Base-by-base conservation (phyloP, 2,113 vertebrate genomes). In the Labeo rohita region DNA sequence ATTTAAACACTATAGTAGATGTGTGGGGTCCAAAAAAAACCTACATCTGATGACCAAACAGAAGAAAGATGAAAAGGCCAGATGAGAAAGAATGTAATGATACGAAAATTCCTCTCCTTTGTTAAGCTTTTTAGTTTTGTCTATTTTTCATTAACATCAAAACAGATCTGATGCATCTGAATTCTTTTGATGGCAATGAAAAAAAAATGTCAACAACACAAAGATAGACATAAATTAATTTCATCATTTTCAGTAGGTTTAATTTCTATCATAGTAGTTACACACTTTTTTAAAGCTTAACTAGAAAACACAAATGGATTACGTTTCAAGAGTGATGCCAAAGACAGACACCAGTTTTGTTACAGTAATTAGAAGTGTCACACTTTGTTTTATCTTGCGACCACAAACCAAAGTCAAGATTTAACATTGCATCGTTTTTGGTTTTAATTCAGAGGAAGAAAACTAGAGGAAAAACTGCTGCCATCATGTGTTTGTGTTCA, bases 1-100 rank as follows among this genome's bases (percentile, higher is more conserved):
- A 23, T 85, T 54, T 68, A 87, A 87, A 87, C 52, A 82, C 61
- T 34, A 45, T 59, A 28, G n/a, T 6, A 66, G 16, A 63, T 88
- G 74, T 86, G 80, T 88, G 84, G 52, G 50, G 80, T 79, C 74
- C 36, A 11, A 9, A 23, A 80, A 23, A 80, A 56, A 83, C 47
- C 65, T 28, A 80, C 36, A 63, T 49, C 43, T 49, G 12, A 80
- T 18, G 4, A 36, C 45, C 28, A 68, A 52, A 52, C 63, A 52
- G 13, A 80, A 23, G 34, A 78, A 63, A 43, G 36, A 79, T 78
- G 75, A 56, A 54, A 79, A 79, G 36, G 52, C 50, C 76, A 78
- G 16, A 59, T 78, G 52, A 77, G 34, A 56, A 45, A 63, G 56
- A 63, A 28, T 54, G 16, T 65, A 80, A 34, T 80, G 43, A 65